phyloP scores from a whole-genome alignment of 2,797 vertebrate species.

The Semotilus atromaculatus region DNA sequence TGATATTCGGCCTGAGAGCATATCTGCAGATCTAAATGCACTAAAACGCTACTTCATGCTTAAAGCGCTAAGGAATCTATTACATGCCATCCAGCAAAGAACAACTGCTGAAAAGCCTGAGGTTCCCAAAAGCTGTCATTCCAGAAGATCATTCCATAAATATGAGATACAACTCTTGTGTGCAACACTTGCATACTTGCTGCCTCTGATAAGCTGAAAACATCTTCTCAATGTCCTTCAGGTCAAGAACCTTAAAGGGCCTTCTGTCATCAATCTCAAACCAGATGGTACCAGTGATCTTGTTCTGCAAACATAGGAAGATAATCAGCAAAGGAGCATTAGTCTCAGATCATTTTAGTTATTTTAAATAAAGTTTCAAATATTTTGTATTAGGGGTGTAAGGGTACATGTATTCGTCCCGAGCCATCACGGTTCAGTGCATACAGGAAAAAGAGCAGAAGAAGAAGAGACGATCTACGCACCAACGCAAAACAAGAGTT shows the following conservation, averaged over 20 bases:
- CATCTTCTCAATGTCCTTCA: constrained; percentile 98
- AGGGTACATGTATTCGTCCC: too few species aligned
- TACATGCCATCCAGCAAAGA: constrained; percentile 67
- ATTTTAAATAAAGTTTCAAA: too few species aligned
- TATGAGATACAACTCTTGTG: background rate
- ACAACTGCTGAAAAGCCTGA: constrained; percentile 54
- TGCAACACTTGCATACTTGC: constrained; percentile 81
- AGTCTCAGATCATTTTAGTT: too few species aligned
- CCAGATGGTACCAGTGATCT: constrained; percentile 94
- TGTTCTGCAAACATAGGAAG: constrained; percentile 78
- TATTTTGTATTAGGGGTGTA: too few species aligned
- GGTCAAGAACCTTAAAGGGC: constrained; percentile 91
- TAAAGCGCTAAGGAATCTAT: constrained; percentile 57
- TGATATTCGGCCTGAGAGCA: constrained; percentile 27
- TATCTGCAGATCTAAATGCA: constrained; percentile 53
- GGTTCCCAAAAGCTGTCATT: background rate
- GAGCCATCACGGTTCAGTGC: too few species aligned
- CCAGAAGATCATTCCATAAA: background rate
- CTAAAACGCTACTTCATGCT: constrained; percentile 62
- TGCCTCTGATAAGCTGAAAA: constrained; percentile 98
- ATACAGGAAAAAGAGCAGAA: too few species aligned
- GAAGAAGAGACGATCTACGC: too few species aligned
- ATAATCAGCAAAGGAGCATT: background rate
- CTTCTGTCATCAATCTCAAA: constrained; percentile 92
- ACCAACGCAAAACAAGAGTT: too few species aligned